Percentiles rank a stretch among this genome's conserved stretches.
These are phyloP conservation scores for Acinonyx jubatus DNA, from an alignment of 2,113 vertebrate species.

Conservation along the genomic window DNA sequence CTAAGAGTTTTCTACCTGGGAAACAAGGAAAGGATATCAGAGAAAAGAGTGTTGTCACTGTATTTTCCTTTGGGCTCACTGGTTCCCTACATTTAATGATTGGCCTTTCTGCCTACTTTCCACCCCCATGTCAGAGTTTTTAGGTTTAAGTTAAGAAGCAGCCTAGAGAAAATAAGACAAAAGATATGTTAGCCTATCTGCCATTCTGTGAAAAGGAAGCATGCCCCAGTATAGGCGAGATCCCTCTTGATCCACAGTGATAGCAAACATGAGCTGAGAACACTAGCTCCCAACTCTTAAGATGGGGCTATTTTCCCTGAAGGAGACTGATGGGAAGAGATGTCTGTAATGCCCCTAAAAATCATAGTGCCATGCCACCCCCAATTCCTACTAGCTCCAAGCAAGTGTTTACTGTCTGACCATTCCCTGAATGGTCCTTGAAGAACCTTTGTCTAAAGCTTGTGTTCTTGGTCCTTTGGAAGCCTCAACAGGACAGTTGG, in stretches of 20 bases:
- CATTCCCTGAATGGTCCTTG: too few species aligned
- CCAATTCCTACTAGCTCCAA: not conserved
- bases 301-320: not conserved
- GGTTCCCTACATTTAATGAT: not conserved
- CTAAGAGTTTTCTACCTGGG: not conserved
- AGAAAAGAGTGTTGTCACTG: accelerated
- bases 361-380: accelerated
- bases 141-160: not conserved
- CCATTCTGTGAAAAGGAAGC: not conserved
- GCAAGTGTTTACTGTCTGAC: not conserved
- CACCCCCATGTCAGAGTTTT: not conserved
- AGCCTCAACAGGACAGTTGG: not conserved
- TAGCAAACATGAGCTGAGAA: not conserved
- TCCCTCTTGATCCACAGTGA: not conserved
- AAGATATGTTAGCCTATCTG: not conserved
- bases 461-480: not conserved
- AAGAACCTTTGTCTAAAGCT: not conserved
- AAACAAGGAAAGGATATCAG: not conserved
- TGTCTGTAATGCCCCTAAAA: too few species aligned
- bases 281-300: not conserved
- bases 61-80: not conserved
- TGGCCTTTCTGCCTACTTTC: not conserved
- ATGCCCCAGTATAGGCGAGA: accelerated
- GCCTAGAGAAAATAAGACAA: not conserved
- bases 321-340: not conserved